Base-by-base conservation (phyloP, 2,888 invertebrate genomes). In the Cephus pygmeus region DNA sequence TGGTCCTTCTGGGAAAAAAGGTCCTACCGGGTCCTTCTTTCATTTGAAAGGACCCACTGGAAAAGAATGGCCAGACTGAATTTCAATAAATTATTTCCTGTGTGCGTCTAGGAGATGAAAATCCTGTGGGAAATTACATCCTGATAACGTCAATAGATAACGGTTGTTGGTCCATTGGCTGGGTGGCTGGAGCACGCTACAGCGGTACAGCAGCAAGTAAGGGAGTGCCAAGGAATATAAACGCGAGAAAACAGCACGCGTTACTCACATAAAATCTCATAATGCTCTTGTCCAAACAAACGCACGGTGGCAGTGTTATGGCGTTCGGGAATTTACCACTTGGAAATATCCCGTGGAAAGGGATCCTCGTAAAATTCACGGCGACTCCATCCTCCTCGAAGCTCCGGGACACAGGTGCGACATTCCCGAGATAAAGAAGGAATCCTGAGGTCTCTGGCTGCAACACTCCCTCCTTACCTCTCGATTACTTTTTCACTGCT, bases 221-320 rank as follows among this genome's bases (percentile, higher is more conserved):
- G 69, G 69, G 69, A 33, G 69, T 31, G 69, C 33, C 31, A 33
- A 30, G 69, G 33, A 69, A 33, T 33, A 33, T 69, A 69, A 69
- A 69, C 69, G n/a, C 33, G 31, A 30, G 69, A 30, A 69, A 69
- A 69, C 69, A 69, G 69, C 82, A 81, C 83, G 82, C 84, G 83
- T 80, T 81, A 83, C 84, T 85, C 85, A 83, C 86, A 89, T 89
- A 88, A 90, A 89, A 87, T 88, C 88, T 88, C 89, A 87, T 89
- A 88, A 89, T 87, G 87, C 84, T 81, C 86, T 86, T 87, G 88
- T 89, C 84, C 86, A 90, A 90, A 90, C 86, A 90, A 89, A 89
- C 88, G 79, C 79, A 85, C 83, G 85, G 82, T 82, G 85, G 83
- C 83, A 56, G 81, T 84, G 84, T 84, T 86, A 84, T 83, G 83